These are phyloP conservation scores for Loxodonta africana DNA, from an alignment of 2,113 vertebrate genomes.

Conservation along the genomic window DNA sequence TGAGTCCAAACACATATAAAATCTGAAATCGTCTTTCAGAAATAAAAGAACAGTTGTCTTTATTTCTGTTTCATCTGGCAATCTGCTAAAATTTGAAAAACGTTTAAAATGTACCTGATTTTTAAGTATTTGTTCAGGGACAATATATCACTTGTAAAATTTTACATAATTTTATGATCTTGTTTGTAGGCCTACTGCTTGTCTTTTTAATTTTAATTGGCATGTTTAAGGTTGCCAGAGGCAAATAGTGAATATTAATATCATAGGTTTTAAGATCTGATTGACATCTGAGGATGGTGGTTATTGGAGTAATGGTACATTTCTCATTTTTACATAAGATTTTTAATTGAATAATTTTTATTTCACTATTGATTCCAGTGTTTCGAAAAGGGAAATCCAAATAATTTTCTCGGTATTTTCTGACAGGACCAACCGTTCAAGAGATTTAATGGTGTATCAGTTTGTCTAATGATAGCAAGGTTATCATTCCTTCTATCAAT, in stretches of 20 bases:
- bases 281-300: neutral
- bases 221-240: neutral
- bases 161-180: neutral
- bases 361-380: neutral
- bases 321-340: neutral
- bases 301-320: neutral
- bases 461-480: neutral
- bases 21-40: neutral
- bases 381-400: neutral
- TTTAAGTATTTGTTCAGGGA: neutral
- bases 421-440: neutral
- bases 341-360: conserved; percentile 58
- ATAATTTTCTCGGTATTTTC: neutral
- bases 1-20: conserved; percentile 42
- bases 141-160: neutral
- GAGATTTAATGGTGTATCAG: neutral
- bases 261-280: neutral
- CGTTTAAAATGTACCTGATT: neutral
- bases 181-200: neutral
- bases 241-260: neutral
- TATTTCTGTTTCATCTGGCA: conserved; percentile 55
- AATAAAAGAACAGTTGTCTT: conserved; percentile 55
- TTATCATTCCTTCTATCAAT: neutral
- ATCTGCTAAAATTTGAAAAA: neutral
- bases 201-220: neutral